Evolutionary conservation across 2,113 vertebrate genomes (phyloP).

Genomic region (Crotalus viridis): DNA sequence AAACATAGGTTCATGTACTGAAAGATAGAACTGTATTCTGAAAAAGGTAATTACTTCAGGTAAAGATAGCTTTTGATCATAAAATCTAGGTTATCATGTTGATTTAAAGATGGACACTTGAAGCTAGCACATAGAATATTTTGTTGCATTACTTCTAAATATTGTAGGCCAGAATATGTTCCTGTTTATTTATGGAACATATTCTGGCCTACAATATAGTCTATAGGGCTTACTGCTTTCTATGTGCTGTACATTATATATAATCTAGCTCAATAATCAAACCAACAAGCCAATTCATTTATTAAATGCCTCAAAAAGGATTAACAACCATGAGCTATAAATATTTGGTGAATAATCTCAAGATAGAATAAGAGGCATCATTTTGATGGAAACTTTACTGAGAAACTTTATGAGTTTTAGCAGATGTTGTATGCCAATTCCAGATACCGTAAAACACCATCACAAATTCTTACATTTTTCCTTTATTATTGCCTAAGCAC

Average conservation of each 20-base stretch:
- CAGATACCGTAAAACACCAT: background rate
- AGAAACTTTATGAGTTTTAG: background rate
- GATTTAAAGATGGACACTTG: background rate
- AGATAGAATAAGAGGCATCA: background rate
- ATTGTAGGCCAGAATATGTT: background rate
- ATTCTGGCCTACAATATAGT: background rate
- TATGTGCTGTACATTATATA: background rate
- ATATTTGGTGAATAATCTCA: background rate
- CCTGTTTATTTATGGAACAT: background rate
- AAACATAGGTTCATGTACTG: background rate
- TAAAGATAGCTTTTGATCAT: background rate
- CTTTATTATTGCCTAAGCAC: background rate
- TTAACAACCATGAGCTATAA: background rate
- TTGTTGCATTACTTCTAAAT: background rate
- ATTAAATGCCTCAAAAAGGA: background rate
- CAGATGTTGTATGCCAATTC: background rate
- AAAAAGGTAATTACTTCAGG: background rate
- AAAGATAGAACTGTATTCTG: background rate
- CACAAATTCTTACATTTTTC: conserved; percentile 10
- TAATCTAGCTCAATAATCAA: background rate
- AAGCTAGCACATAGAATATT: background rate
- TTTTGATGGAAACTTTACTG: background rate
- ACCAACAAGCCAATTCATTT: background rate
- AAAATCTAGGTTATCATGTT: background rate
- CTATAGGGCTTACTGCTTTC: background rate